Evolutionary conservation across 2,113 vertebrate species (phyloP), one percentile per base, ranked within the genome.

Genomic region (Etheostoma cragini): DNA sequence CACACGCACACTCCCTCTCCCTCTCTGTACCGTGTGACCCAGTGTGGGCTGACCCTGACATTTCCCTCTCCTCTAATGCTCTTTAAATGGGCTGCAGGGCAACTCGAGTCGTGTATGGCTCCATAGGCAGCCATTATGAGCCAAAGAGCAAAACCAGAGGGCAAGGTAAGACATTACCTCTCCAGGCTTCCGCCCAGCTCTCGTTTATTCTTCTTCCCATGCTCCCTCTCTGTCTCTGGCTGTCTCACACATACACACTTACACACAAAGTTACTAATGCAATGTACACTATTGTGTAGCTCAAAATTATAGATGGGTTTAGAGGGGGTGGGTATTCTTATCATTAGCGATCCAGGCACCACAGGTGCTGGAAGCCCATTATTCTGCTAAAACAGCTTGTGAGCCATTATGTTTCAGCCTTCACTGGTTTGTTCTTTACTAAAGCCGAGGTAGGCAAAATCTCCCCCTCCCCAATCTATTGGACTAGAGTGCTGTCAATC

Each of bases 61-160:
- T 83, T 85, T 86, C 46, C 76, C 81, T 74, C 72, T 81, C 79
- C 81, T 88, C 83, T 89, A 89, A 89, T 90, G 81, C 74, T 74
- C 83, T 89, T 78, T 80, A 87, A 87, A 90, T 87, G 85, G 77
- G 80, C 84, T 88, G 63, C 64, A 86, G 81, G 74, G 74, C 77
- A 76, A 76, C 82, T 47, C 24, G 52, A 76, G 84, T 72, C 72
- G n/a, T 80, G 84, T 80, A 80, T 58, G 76, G 54, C 82, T 88
- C 85, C 78, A 71, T 65, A 82, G 78, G 81, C 80, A 69, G 77
- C 82, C 74, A 85, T 87, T 84, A 85, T 78, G 69, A 82, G 74
- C 84, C 75, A 78, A 79, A 84, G 82, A 88, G 78, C 83, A 69
- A 69, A 80, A 72, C 60, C 80, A 80, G 78, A 82, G 82, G 76